A percentile compares a stretch with the other conserved stretches of the same genome.
phyloP scores from a whole-genome alignment of 2,113 vertebrate species.

The Thalassoma bifasciatum region DNA sequence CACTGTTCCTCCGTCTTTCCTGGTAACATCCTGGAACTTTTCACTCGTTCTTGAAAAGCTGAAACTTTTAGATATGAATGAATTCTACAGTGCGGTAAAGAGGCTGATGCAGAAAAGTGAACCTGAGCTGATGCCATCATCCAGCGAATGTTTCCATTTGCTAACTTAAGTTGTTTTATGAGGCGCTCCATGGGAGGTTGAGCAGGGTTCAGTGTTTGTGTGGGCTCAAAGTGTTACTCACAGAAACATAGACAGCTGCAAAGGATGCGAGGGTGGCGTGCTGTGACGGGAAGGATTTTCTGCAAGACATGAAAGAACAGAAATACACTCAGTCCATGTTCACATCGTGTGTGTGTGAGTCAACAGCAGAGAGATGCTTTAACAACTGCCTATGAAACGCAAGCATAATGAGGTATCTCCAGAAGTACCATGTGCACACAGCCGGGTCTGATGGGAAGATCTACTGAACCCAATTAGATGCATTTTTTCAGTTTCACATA shows the following conservation, averaged over 20 bases:
- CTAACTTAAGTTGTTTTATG: background rate
- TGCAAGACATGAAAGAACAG: constrained; percentile 80
- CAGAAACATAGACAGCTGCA: constrained; percentile 96
- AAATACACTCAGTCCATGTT: constrained; percentile 32
- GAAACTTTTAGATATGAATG: background rate
- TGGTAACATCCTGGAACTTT: background rate
- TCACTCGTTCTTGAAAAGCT: background rate
- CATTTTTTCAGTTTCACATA: background rate
- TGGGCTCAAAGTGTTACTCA: constrained; percentile 83
- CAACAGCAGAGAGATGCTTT: constrained; percentile 4
- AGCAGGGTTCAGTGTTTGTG: background rate
- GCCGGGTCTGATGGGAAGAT: background rate
- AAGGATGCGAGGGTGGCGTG: constrained; percentile 97
- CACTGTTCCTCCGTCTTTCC: too few relatives aligned
- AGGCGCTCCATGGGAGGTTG: background rate
- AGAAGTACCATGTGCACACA: background rate
- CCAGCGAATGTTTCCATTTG: background rate
- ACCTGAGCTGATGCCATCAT: background rate
- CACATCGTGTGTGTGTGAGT: constrained; percentile 18
- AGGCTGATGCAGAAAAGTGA: background rate
- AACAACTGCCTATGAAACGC: background rate
- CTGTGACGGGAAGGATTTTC: constrained; percentile 98
- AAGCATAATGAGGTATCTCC: constrained; percentile 5
- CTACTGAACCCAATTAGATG: constrained; percentile 2
- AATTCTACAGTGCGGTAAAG: background rate